These are phyloP conservation scores for Machimus atricapillus DNA, from an alignment of 2,888 invertebrate species.

Conservation along the genomic window DNA sequence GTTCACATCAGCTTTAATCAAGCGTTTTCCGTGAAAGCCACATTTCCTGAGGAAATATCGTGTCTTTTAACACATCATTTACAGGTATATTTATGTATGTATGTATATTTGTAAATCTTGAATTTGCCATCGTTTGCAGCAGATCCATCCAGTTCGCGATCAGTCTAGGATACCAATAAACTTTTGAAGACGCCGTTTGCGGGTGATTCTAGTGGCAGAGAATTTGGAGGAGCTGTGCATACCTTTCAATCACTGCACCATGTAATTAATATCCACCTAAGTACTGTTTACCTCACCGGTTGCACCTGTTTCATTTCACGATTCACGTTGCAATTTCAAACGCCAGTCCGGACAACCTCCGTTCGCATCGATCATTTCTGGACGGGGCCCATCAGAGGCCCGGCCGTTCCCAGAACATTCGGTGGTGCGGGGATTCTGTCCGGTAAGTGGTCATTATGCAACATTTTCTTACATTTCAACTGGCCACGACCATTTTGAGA, in stretches of 20 bases:
- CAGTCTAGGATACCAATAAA: background rate
- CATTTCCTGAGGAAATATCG: background rate
- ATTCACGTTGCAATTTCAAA: background rate
- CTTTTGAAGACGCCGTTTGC: too few species aligned
- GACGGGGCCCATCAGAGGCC: background rate
- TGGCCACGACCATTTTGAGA: background rate
- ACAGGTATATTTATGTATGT: too few species aligned
- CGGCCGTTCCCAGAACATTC: background rate
- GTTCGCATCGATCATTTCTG: slow-evolving; percentile 24
- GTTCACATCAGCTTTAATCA: background rate
- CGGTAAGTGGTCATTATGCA: background rate
- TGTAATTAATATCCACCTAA: background rate
- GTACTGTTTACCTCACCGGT: background rate
- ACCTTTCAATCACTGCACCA: slow-evolving; percentile 10
- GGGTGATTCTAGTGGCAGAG: background rate
- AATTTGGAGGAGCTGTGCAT: background rate
- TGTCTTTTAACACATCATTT: background rate
- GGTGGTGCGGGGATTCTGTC: background rate
- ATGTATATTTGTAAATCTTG: background rate
- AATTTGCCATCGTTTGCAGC: too few species aligned
- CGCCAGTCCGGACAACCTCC: background rate
- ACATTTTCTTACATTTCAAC: background rate
- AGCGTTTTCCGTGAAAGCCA: background rate
- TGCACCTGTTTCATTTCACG: background rate
- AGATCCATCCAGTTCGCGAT: background rate